Base-by-base conservation (phyloP, 2,797 vertebrate genomes). In the Vultur gryphus region DNA sequence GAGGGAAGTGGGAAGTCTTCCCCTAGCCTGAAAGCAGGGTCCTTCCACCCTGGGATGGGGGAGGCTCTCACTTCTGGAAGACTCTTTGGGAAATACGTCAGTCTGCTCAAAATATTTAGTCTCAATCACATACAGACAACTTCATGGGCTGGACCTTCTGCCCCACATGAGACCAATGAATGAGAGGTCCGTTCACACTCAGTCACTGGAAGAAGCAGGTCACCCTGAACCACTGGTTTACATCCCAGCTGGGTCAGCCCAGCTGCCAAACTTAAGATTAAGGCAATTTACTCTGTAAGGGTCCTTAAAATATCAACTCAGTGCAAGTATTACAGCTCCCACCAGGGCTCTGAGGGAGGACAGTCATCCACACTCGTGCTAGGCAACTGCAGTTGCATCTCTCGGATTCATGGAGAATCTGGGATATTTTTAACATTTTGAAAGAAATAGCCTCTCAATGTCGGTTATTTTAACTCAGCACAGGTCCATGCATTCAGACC, bases 341-440 rank as follows among this genome's bases (percentile, higher is more conserved):
- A 91, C 59, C n/a, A 69, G 58, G 54, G 75, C 67, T 95, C 84
- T 65, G 89, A 95, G 81, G 90, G 80, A 95, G 84, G 88, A 94
- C 87, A 89, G 84, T 71, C 89, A 91, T 83, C 92, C 84, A 75
- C 64, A 49, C 72, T 92, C 7, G 10, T 81, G 81, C 92, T 91
- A 94, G 87, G 96, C 91, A 96, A 92, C 91, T 58, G 76, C 49
- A 17, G 18, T 46, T 77, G 44, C 57, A 64, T 83, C 75, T 84
- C 70, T 66, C 13, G 3, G 61, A 83, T 91, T 89, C 72, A 81
- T 51, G 46, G 59, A 80, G 43, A 81, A 81, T 28, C 71, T 54
- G 41, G 46, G 78, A 75, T 94, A 97, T 93, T 96, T 94, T 95
- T 95, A 96, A 91, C 57, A 55, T 62, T 90, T 84, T 67, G 52